Conservation (phyloP, 2,888 invertebrate species). For the Leptinotarsa rubiginosa region DNA sequence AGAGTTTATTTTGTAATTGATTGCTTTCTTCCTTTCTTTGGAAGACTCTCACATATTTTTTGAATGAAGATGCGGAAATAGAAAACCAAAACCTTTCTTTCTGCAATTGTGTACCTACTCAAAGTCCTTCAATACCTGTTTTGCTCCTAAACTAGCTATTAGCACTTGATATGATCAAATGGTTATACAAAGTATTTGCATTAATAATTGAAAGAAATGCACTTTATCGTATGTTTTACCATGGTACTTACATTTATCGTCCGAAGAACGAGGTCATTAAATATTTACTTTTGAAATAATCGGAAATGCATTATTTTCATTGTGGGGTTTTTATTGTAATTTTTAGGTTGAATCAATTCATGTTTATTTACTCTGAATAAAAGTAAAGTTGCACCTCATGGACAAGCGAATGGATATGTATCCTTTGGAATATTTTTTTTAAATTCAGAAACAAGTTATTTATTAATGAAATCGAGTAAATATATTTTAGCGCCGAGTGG, state of each 20-base stretch:
- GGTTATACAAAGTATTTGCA: not conserved
- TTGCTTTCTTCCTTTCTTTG: no score
- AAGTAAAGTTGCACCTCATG: not conserved
- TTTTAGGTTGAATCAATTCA: not conserved
- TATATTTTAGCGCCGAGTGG: not conserved
- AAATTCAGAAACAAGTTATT: not conserved
- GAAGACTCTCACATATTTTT: no score
- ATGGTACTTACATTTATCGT: not conserved
- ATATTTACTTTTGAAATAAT: not conserved
- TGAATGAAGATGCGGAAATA: no score
- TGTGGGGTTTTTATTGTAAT: not conserved
- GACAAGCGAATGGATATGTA: not conserved
- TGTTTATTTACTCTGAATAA: not conserved
- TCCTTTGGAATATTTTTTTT: not conserved
- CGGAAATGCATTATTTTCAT: not conserved
- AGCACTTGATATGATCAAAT: no score
- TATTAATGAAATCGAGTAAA: not conserved
- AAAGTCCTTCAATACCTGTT: no score
- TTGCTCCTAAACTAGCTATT: no score
- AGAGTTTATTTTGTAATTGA: no score
- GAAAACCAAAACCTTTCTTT: no score
- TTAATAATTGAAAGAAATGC: not conserved
- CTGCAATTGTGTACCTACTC: no score
- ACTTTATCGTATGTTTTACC: not conserved
- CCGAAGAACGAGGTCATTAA: not conserved